Evolutionary conservation across 2,888 invertebrate genomes (phyloP), one percentile per base, ranked within the genome.

Genomic region (Synergus japonicus): DNA sequence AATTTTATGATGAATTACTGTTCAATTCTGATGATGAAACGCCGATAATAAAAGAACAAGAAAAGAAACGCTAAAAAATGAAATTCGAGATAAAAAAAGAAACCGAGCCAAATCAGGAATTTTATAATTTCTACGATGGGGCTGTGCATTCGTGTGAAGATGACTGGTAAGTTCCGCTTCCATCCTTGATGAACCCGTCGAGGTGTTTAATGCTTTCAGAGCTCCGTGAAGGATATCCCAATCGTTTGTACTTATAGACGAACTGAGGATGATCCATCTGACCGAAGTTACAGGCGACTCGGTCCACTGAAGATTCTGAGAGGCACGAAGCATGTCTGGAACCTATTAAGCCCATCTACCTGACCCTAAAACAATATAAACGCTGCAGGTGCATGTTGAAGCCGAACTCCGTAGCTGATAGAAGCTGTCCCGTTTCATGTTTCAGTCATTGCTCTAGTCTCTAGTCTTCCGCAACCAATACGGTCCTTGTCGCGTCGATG

Each of bases 241-340:
- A 64, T 64, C 37, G 29, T 64, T 41, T 64, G 12, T 4, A 64
- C 13, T 41, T 1, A 46, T 69, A 22, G 29, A 46, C 49, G 54
- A 54, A 9, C 69, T 44, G 7, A 22, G 69, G 46, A 69, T 69
- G 69, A 69, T 69, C 15, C 29, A 49, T 9, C 54, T 9, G 5
- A 54, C 69, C 18, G 29, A 44, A 49, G 69, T 49, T 69, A 69
- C 49, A 49, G 78, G 81, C 83, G 86, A 87, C 79, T 79, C 87
- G 87, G 87, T 87, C 83, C 85, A 86, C 65, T 80, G 85, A 78
- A 85, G 85, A 86, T 84, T 82, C 81, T 78, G 79, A 58, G 81
- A 81, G 79, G 80, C 84, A 81, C 79, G 83, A 81, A 87, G 86
- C 87, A 87, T 87, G 85, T 87, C 87, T 79, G 82, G 79, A 83